phyloP scores from a whole-genome alignment of 2,797 vertebrate genomes.

The Esox lucius region DNA sequence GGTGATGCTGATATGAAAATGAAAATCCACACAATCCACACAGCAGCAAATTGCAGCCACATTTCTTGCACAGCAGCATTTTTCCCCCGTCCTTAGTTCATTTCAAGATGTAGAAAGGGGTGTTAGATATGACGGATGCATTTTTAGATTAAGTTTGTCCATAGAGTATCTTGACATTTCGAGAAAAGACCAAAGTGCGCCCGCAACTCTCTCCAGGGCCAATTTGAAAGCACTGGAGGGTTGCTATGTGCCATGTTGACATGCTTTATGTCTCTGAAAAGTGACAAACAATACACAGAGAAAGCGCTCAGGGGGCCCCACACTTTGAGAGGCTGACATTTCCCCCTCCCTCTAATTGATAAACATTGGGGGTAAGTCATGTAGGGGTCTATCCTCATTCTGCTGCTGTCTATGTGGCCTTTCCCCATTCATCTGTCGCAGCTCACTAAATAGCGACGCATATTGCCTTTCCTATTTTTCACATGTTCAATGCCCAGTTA shows the following conservation, averaged over 20 bases:
- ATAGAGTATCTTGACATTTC: slow-evolving; percentile 45
- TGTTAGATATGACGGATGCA: slow-evolving; percentile 18
- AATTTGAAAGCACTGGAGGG: slow-evolving; percentile 50
- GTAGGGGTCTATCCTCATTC: slow-evolving; percentile 12
- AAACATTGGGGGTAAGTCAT: slow-evolving; percentile 32
- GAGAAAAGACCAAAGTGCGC: slow-evolving; percentile 25
- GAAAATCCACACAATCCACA: neutral
- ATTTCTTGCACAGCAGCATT: neutral
- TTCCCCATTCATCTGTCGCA: neutral
- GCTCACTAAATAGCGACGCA: too few relatives aligned
- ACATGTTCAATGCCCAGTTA: neutral
- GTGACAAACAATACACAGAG: slow-evolving; percentile 53
- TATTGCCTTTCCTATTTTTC: neutral
- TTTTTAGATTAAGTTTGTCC: slow-evolving; percentile 37
- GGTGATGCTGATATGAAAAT: neutral
- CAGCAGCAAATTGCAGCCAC: neutral
- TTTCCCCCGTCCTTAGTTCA: too few relatives aligned
- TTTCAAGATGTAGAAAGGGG: neutral
- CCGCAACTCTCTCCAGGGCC: slow-evolving; percentile 43
- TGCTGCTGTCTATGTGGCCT: slow-evolving; percentile 25
- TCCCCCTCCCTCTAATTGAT: slow-evolving; percentile 47
- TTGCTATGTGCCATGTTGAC: slow-evolving; percentile 46
- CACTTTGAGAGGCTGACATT: slow-evolving; percentile 44
- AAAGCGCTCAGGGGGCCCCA: slow-evolving; percentile 32
- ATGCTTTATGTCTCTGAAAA: slow-evolving; percentile 50